Base-by-base conservation (phyloP, 2,797 vertebrate species). In the Bufotes viridis region DNA sequence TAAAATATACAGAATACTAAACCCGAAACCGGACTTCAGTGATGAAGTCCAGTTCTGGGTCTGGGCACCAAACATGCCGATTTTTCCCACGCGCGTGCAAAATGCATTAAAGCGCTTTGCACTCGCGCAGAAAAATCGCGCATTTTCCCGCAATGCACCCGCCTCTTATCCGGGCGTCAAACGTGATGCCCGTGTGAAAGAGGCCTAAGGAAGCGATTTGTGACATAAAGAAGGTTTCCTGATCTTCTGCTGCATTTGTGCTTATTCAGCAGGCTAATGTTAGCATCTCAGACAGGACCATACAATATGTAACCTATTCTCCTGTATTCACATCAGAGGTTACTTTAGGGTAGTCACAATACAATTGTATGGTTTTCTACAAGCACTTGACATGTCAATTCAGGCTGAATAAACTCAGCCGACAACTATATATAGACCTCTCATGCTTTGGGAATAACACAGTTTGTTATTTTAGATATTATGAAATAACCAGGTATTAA, bases 391-490 rank as follows among this genome's bases (percentile, higher is more conserved):
- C 29, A 24, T 42, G 34, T 65, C 10, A 22, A 49, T 13, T 53
- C 34, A 18, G 26, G 61, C n/a, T 70, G 69, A 15, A 82, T 22
- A 69, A 82, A 70, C 24, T 72, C 17, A 84, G 24, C 11, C 1
- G 20, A 70, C 9, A 3, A 18, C 26, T 29, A 34, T 60, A 20
- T 80, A 80, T 34, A 80, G 55, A 60, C 15, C 5, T 14, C 10
- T 78, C 9, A 20, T 34, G 67, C 67, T 69, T 69, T 69, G 24
- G 67, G 67, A 34, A 60, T 80, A 80, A 80, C 8, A 80, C 67
- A 15, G 29, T 34, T 34, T 80, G 51, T 60, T 61, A 60, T 29
- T 80, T 60, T 34, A 58, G n/a, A 80, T 34, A 34, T 80, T 80
- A 80, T 60, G 55, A 60, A 80, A 26, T 57, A 78, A 78, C 51